Conservation (phyloP, 2,113 vertebrate genomes). For the Struthidea cinerea region DNA sequence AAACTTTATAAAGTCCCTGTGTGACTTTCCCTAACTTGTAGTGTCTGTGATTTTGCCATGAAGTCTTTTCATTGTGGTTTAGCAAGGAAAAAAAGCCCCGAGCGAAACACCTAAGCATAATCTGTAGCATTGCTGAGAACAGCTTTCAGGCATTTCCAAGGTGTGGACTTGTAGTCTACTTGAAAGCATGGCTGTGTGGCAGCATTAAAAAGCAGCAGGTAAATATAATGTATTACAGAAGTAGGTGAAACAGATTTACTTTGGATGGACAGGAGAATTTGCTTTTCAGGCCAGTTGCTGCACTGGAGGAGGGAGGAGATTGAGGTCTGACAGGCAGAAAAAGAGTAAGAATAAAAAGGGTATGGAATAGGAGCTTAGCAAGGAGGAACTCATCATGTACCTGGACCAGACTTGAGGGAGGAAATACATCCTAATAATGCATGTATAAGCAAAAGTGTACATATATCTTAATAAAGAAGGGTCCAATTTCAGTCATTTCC, state of each 20-base stretch:
- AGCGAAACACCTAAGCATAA: neutral
- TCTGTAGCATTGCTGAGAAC: neutral
- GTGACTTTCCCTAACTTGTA: neutral
- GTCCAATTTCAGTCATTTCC: neutral
- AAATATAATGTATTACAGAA: neutral
- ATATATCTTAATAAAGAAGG: neutral
- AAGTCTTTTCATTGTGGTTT: constrained; percentile 31
- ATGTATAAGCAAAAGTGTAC: neutral
- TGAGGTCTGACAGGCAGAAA: neutral
- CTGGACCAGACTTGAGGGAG: neutral
- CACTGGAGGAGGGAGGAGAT: neutral
- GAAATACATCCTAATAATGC: neutral
- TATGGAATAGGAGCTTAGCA: neutral
- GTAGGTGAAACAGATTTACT: neutral
- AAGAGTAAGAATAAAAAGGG: neutral
- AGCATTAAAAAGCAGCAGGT: neutral
- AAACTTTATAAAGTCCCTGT: neutral
- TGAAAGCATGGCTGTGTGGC: neutral
- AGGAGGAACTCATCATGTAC: neutral
- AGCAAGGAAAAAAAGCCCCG: neutral
- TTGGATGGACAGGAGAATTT: neutral
- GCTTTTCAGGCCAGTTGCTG: neutral
- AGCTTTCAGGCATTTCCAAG: neutral
- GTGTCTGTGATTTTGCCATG: neutral
- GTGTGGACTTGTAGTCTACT: neutral